Evolutionary conservation across 2,113 vertebrate genomes (phyloP), one percentile per base, ranked within the genome.

Genomic region (Chaetorhynchus papuensis): DNA sequence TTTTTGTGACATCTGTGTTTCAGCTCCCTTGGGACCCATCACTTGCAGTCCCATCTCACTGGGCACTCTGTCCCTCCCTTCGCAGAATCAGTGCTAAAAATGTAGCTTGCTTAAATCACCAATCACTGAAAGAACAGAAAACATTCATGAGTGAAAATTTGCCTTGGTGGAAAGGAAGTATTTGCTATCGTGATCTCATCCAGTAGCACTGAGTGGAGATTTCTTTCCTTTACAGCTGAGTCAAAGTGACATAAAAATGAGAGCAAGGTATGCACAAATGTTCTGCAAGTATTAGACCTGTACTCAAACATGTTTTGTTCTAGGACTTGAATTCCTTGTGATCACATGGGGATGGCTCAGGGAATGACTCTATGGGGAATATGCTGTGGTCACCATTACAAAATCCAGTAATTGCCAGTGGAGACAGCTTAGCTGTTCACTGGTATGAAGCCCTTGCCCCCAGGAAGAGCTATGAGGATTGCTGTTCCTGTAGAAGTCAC

Each of bases 1-100:
- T 93, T 96, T 97, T 96, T 91, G 69, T 93, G 93, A 94, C 96
- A 97, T 97, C 96, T 97, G 93, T 97, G 94, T 93, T 97, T 95
- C 66, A 80, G 64, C 59, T 96, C 92, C 60, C 83, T 69, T 75
- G 94, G 64, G 94, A 96, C 50, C 65, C 78, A 92, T 96, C 85
- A 47, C 82, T 97, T 91, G 59, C 83, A 80, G 74, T 77, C 80
- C 57, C 78, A 19, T 74, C 68, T 90, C 89, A 69, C 84, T 79
- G 66, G 60, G 41, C 20, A 28, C 61, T 35, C 65, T 24, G 35
- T 77, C 74, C 50, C 41, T 83, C 64, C 21, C 26, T 57, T 83
- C 17, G 5, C 44, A 90, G 78, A 59, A 66, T 70, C 76, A 59
- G 56, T 85, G 80, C 71, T 92, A 60, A 75, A 93, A 94, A 89